These are phyloP conservation scores for Oryzias curvinotus DNA, from an alignment of 2,113 vertebrate genomes.

Conservation along the genomic window DNA sequence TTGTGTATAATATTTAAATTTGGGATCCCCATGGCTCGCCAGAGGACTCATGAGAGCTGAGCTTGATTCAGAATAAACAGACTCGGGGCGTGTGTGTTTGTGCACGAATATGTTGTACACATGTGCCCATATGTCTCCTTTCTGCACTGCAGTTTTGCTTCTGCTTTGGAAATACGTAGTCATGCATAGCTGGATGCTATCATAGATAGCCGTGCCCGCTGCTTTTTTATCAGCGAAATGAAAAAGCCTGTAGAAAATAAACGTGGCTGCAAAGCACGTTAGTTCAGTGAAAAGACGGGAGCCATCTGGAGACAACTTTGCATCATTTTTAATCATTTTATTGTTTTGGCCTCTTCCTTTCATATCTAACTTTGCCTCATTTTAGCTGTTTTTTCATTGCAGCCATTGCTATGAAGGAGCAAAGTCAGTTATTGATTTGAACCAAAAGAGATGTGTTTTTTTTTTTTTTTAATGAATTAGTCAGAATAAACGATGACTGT, in stretches of 20 bases:
- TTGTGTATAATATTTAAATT: slow-evolving; percentile 65
- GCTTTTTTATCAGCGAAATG: slow-evolving; percentile 44
- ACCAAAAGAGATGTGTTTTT: not conserved
- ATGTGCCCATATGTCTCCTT: slow-evolving; percentile 56
- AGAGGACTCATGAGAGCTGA: slow-evolving; percentile 62
- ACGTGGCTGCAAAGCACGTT: slow-evolving; percentile 60
- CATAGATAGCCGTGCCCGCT: slow-evolving; percentile 35
- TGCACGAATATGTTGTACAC: slow-evolving; percentile 17
- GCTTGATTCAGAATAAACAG: slow-evolving; percentile 66
- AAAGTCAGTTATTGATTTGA: slow-evolving; percentile 2
- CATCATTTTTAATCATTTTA: slow-evolving; percentile 54
- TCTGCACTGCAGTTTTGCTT: slow-evolving; percentile 52
- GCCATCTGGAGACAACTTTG: slow-evolving; percentile 64
- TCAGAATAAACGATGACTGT: not conserved
- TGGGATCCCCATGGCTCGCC: slow-evolving; percentile 61
- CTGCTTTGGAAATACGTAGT: slow-evolving; percentile 22
- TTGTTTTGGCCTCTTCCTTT: slow-evolving; percentile 42
- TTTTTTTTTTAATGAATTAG: not conserved
- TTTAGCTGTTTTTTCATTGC: slow-evolving; percentile 7
- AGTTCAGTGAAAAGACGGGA: slow-evolving; percentile 49
- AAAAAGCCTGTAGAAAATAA: slow-evolving; percentile 50
- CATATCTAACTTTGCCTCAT: slow-evolving; percentile 42
- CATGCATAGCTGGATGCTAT: slow-evolving; percentile 34
- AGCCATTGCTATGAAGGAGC: too few species aligned
- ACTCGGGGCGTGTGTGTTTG: slow-evolving; percentile 52